These are phyloP conservation scores for Sericinus montela DNA, from an alignment of 2,888 invertebrate species.

Conservation along the genomic window DNA sequence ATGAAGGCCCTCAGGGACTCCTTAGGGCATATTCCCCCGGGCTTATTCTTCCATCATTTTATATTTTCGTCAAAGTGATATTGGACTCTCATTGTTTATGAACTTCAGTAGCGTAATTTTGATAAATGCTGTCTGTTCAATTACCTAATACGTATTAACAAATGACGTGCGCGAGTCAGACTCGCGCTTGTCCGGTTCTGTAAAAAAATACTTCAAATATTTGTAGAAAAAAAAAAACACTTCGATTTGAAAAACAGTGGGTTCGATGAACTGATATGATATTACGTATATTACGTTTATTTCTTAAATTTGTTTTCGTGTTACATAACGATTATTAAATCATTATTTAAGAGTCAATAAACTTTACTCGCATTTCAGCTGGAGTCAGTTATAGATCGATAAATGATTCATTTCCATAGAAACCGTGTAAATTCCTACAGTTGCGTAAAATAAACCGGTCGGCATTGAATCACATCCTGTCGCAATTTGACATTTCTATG, in stretches of 20 bases:
- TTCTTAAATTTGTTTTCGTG: slow-evolving; percentile 6
- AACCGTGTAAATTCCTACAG: slow-evolving; percentile 38
- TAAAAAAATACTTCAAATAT: too few species aligned
- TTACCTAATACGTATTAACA: too few species aligned
- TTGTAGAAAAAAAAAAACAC: not conserved
- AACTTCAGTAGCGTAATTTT: too few species aligned
- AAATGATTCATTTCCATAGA: slow-evolving; percentile 26
- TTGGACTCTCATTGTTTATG: too few species aligned
- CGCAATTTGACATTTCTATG: slow-evolving; percentile 23
- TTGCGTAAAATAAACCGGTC: slow-evolving; percentile 50
- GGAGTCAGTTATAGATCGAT: slow-evolving; percentile 22
- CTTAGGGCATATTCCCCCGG: too few species aligned
- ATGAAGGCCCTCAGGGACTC: too few species aligned
- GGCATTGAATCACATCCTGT: slow-evolving; percentile 54
- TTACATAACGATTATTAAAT: slow-evolving; percentile 17
- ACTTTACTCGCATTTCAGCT: slow-evolving; percentile 31
- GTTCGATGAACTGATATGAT: slow-evolving; percentile 11
- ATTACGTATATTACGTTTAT: not conserved
- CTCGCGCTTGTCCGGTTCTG: too few species aligned
- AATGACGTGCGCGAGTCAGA: too few species aligned
- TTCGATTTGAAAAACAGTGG: not conserved
- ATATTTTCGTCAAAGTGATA: too few species aligned
- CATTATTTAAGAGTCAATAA: slow-evolving; percentile 25
- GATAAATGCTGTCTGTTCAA: too few species aligned
- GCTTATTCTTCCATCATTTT: too few species aligned